Base-by-base conservation (phyloP, 1,140 invertebrate species). In the Drosophila kanapiae region DNA sequence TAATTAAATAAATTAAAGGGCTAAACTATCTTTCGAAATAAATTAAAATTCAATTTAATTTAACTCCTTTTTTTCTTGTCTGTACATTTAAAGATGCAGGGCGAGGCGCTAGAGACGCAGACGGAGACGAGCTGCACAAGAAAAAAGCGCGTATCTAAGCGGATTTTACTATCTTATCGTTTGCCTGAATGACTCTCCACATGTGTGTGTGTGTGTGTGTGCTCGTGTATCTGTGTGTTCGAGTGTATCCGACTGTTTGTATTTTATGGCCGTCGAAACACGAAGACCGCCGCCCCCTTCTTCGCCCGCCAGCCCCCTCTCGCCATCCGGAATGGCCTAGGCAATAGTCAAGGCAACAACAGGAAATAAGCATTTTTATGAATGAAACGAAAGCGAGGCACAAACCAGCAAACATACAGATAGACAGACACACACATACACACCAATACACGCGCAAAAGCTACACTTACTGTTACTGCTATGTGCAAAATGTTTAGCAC, bases 361-460 rank as follows among this genome's bases (percentile, higher is more conserved):
- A 88, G 84, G 84, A 88, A 88, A 90, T 85, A 88, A 81, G 81
- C 86, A 90, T 90, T 88, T 88, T 90, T 88, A 88, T 88, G 84
- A 88, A 88, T 88, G 84, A 88, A 88, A 90, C 78, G 84, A 88
- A 80, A 80, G 72, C 84, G 59, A 78, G 74, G 58, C 56, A 68
- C 59, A 78, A 23, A 62, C 69, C 54, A 38, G 67, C 43, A 58
- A 42, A 62, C 45, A 82, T 6, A 56, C 31, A 59, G 37, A 75
- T 16, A 58, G 11, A 11, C 8, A 48, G n/a, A 35, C 43, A 77
- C 57, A 72, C n/a, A 45, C 16, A 58, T 57, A 38, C 37, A 23
- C 23, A 23, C 23, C 23, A 1, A 23, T 23, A 23, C 23, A 23
- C 1, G 23, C 23, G 3, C 23, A 23, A 23, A 23, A 57, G 57